These are phyloP conservation scores for Scophthalmus maximus DNA, from an alignment of 2,113 vertebrate species.

Conservation along the genomic window DNA sequence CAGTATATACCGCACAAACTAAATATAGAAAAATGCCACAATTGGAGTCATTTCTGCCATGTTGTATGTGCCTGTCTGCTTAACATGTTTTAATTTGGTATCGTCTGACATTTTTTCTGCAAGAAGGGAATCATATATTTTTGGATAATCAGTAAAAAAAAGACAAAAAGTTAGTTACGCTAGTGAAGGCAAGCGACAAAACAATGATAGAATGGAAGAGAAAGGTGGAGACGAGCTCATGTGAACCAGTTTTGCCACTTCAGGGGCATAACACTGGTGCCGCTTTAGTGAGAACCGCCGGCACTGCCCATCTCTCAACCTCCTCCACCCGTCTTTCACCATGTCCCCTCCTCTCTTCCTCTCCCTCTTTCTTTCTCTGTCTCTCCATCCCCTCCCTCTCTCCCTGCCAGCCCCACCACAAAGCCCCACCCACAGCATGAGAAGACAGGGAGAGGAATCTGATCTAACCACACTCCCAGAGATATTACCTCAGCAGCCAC, in stretches of 20 bases:
- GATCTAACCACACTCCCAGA: slow-evolving; percentile 80
- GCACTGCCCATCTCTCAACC: slow-evolving; percentile 57
- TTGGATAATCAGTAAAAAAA: neutral
- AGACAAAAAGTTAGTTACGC: no score
- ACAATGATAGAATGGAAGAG: neutral
- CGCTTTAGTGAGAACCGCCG: slow-evolving; percentile 51
- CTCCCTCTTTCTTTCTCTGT: slow-evolving; percentile 22
- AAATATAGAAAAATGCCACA: no score
- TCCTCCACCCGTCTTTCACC: slow-evolving; percentile 60
- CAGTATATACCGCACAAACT: no score
- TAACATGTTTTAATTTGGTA: no score
- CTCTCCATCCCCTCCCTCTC: slow-evolving; percentile 57
- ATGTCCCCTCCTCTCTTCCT: slow-evolving; percentile 30
- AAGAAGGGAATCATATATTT: no score
- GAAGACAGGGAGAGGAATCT: slow-evolving; percentile 84
- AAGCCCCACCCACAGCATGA: slow-evolving; percentile 80
- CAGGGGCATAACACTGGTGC: slow-evolving; percentile 41
- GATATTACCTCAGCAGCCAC: slow-evolving; percentile 73
- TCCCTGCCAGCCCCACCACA: slow-evolving; percentile 68
- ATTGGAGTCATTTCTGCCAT: no score
- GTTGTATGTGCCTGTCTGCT: no score
- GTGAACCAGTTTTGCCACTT: slow-evolving; percentile 66
- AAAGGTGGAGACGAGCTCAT: slow-evolving; percentile 7
- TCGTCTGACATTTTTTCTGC: no score
- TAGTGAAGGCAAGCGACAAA: no score